A percentile compares a stretch with the other conserved stretches of the same genome.
Conservation (phyloP, 2,113 vertebrate species). For the Zingel zingel region DNA sequence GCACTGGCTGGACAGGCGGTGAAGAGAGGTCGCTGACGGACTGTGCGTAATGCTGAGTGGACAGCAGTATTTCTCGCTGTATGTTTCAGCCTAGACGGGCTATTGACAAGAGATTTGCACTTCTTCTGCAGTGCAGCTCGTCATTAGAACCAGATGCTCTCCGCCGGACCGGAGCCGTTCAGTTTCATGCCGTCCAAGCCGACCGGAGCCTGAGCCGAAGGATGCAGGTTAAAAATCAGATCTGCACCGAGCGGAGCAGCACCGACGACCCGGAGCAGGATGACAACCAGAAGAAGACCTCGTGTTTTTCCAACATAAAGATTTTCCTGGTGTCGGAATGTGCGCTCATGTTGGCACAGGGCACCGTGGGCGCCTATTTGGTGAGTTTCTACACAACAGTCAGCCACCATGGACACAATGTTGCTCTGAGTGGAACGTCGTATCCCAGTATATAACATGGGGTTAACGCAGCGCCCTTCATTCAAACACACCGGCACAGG, state of each 20-base stretch:
- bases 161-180: slow-evolving; percentile 65
- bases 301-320: slow-evolving; percentile 94
- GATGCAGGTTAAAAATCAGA: slow-evolving; percentile 89
- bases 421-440: slow-evolving; percentile 15
- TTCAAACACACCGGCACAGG: slow-evolving; percentile 14
- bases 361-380: slow-evolving; percentile 96
- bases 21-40: slow-evolving; percentile 60
- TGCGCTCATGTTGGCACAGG: slow-evolving; percentile 94
- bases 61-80: slow-evolving; percentile 54
- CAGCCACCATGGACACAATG: slow-evolving; percentile 2
- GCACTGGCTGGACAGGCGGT: slow-evolving; percentile 52
- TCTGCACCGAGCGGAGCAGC: slow-evolving; percentile 84
- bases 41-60: slow-evolving; percentile 72
- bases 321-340: slow-evolving; percentile 95
- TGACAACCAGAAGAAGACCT: slow-evolving; percentile 90
- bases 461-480: slow-evolving; percentile 65
- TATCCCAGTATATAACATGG: slow-evolving; percentile 9
- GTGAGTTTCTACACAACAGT: slow-evolving; percentile 83
- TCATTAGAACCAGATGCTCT: slow-evolving; percentile 68
- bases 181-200: slow-evolving; percentile 62
- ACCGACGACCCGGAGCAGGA: slow-evolving; percentile 87
- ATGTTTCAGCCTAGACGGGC: slow-evolving; percentile 43
- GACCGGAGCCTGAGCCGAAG: slow-evolving; percentile 76
- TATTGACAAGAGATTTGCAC: slow-evolving; percentile 38
- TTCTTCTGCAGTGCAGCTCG: slow-evolving; percentile 63